Percentiles rank a stretch among this genome's conserved stretches.
These are phyloP conservation scores for Tetramorium bicarinatum DNA, from an alignment of 2,888 invertebrate genomes.

Conservation along the genomic window DNA sequence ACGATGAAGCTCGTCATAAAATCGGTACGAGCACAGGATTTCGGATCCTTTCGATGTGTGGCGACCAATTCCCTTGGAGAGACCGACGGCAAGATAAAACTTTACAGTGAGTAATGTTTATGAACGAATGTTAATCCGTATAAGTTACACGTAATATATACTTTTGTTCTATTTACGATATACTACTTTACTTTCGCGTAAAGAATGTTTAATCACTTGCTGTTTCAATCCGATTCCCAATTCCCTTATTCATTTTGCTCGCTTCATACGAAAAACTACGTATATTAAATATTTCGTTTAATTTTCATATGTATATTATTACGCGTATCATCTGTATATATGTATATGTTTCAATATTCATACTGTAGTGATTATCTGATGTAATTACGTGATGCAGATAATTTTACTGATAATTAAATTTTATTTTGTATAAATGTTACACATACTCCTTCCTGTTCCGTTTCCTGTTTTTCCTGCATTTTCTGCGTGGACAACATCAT, in stretches of 20 bases:
- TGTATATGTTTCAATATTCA: conserved; percentile 18
- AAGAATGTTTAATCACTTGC: background rate
- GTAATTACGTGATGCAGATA: conserved; percentile 23
- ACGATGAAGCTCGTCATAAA: conserved; percentile 86
- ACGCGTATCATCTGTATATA: background rate
- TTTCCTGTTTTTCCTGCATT: background rate
- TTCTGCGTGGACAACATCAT: background rate
- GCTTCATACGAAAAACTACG: conserved; percentile 3
- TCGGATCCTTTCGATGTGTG: conserved; percentile 86
- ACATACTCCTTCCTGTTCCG: background rate
- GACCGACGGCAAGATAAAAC: conserved; percentile 87
- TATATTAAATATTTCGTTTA: conserved; percentile 20
- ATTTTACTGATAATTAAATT: conserved; percentile 35
- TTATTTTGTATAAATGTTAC: conserved; percentile 3
- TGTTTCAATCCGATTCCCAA: background rate
- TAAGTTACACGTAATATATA: background rate
- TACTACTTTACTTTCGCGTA: background rate
- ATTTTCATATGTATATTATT: conserved; percentile 24
- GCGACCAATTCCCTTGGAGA: conserved; percentile 87
- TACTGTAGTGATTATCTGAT: conserved; percentile 1
- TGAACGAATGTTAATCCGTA: background rate
- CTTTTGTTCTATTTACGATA: background rate
- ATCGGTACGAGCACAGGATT: conserved; percentile 85
- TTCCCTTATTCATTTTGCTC: background rate
- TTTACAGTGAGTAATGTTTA: conserved; percentile 85